Conservation (phyloP, 2,797 vertebrate genomes). For the Gymnothorax javanicus region DNA sequence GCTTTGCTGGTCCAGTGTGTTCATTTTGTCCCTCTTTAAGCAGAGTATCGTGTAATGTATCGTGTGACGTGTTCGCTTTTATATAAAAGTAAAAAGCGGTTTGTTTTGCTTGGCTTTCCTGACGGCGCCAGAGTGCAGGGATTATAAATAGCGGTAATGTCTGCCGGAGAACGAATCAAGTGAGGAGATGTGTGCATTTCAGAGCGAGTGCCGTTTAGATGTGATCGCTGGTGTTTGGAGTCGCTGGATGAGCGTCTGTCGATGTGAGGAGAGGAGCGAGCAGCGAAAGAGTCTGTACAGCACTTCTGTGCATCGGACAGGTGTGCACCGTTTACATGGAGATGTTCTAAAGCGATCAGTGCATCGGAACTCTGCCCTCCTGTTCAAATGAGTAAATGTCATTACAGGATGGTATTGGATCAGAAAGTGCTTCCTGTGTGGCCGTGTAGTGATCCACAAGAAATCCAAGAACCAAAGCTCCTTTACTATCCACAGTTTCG, state of each 20-base stretch:
- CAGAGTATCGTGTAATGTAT: neutral
- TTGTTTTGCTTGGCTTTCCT: slow-evolving; percentile 14
- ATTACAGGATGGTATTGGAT: neutral
- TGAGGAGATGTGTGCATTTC: neutral
- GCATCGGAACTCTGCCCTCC: neutral
- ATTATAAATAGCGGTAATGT: neutral
- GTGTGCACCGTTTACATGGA: neutral
- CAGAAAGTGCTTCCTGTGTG: neutral
- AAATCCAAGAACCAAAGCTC: neutral
- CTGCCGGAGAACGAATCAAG: neutral
- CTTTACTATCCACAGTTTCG: neutral
- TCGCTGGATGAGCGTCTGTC: slow-evolving; percentile 31
- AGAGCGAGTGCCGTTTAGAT: neutral
- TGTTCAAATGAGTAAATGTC: neutral
- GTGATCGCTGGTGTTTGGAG: slow-evolving; percentile 18
- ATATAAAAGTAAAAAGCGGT: slow-evolving; percentile 20
- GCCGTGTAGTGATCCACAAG: neutral
- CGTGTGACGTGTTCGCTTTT: neutral
- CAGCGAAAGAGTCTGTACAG: slow-evolving; percentile 41
- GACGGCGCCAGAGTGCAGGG: neutral
- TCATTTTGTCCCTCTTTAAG: neutral
- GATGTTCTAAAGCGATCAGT: neutral
- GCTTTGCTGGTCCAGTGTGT: neutral
- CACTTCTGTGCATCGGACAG: slow-evolving; percentile 40
- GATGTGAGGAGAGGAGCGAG: slow-evolving; percentile 31